Base-by-base conservation (phyloP, 1,140 invertebrate genomes). In the Ooceraea biroi region DNA sequence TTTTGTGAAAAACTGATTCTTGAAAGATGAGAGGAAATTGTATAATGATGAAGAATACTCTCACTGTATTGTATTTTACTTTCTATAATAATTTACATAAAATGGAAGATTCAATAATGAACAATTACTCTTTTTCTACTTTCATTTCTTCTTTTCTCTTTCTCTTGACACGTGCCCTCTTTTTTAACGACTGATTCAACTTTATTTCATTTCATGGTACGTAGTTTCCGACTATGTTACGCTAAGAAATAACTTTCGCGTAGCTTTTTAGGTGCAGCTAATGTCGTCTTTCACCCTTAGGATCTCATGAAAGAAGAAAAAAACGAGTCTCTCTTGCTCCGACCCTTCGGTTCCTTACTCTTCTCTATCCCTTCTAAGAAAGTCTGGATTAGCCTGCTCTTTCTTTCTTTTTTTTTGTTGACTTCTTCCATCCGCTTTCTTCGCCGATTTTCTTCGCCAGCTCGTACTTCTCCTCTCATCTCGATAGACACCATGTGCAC, bases 231-330 rank as follows among this genome's bases (percentile, higher is more conserved):
- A 3, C 19, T 10, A 27, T 60, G 30, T 80, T 63, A 55, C 57
- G 76, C 50, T 48, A 44, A 66, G 77, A 27, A 90, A 89, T 90
- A 86, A 90, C 85, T 85, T 89, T 80, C 82, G 48, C 30, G 71
- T 77, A 84, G 74, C 73, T 82, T 89, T 87, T 90, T 89, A 73
- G 78, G 60, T 52, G 27, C 83, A 60, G 72, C 57, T 88, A 58
- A 78, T 83, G 77, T 85, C 85, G 57, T 82, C 60, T 83, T 85
- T 85, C 60, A 61, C 57, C 52, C 68, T 87, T 85, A 80, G 73
- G 58, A 52, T 27, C 60, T 36, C 30, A 50, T 46, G 36, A 82
- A 58, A 60, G 48, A 36, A 36, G 36, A 7, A 36, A 7, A 7
- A 36, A 36, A 3, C 48, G 58, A 80, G 69, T 69, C 30, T 36